Conservation (phyloP, 2,888 invertebrate species). For the Troides helena region DNA sequence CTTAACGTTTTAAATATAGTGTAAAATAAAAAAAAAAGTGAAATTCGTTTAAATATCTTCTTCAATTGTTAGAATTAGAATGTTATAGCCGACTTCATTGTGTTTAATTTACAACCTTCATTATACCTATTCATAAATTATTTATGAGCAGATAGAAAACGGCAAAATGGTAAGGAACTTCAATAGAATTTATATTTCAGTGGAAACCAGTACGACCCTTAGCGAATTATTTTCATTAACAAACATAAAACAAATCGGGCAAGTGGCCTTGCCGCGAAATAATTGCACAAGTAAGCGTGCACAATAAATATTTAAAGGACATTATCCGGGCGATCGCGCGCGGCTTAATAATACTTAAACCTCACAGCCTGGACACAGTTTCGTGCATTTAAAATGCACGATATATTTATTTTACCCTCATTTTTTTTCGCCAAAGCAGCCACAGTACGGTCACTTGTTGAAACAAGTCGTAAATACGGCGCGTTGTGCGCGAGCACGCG, state of each 20-base stretch:
- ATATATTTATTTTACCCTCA: conserved; percentile 10
- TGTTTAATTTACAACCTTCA: no score
- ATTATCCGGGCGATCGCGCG: conserved; percentile 23
- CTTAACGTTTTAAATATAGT: no score
- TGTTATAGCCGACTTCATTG: no score
- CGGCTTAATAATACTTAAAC: conserved; percentile 20
- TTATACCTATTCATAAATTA: no score
- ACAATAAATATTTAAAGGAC: conserved; percentile 27
- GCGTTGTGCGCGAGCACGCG: conserved; percentile 38
- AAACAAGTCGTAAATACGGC: conserved; percentile 31
- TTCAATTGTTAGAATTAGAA: no score
- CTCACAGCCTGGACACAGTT: conserved; percentile 12
- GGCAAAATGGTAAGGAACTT: no score
- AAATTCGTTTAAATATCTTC: no score
- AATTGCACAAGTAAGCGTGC: conserved; percentile 14
- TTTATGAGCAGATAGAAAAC: no score
- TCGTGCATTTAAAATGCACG: conserved; percentile 28
- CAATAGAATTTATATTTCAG: neutral
- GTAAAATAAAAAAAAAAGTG: no score
- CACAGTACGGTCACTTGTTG: conserved; percentile 22
- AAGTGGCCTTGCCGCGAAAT: neutral
- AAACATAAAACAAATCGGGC: neutral
- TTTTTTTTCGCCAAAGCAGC: conserved; percentile 6
- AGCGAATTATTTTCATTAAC: neutral
- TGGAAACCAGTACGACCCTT: neutral